Conservation (phyloP, 1,140 invertebrate species). For the Papilio glaucus region DNA sequence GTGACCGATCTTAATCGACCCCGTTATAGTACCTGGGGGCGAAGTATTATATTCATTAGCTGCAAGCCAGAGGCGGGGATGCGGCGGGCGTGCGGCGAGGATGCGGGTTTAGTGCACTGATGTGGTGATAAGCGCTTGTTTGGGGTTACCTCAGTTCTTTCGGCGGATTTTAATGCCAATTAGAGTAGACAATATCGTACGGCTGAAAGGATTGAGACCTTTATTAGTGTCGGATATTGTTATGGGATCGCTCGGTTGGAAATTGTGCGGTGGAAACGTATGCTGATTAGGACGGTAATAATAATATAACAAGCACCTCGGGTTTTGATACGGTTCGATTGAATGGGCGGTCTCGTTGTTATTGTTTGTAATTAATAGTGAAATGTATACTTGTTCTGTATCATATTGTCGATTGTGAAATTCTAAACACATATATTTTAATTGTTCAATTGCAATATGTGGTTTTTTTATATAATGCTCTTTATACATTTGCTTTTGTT, state of each 20-base stretch:
- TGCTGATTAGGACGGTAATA: constrained; percentile 48
- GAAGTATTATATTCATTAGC: constrained; percentile 66
- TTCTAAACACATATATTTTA: not conserved
- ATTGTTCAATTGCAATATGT: not conserved
- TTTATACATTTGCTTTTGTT: too few species aligned
- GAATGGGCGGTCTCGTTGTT: constrained; percentile 35
- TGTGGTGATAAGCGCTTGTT: constrained; percentile 75
- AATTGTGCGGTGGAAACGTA: constrained; percentile 54
- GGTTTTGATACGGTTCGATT: constrained; percentile 37
- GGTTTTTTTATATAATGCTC: too few species aligned
- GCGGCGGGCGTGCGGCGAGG: constrained; percentile 39
- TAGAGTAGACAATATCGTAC: constrained; percentile 74
- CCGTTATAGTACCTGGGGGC: constrained; percentile 64
- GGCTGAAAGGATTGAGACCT: constrained; percentile 73
- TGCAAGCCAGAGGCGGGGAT: constrained; percentile 45
- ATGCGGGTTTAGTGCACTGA: constrained; percentile 64
- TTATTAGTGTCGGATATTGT: constrained; percentile 81
- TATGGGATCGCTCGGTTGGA: constrained; percentile 62
- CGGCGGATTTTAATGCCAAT: constrained; percentile 77
- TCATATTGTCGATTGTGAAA: not conserved
- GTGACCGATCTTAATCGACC: constrained; percentile 42
- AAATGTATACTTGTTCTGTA: constrained; percentile 22
- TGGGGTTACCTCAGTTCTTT: constrained; percentile 76
- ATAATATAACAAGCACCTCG: constrained; percentile 40
- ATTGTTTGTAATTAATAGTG: constrained; percentile 36